A percentile compares a stretch with the other conserved stretches of the same genome.
These are phyloP conservation scores for Agapornis roseicollis DNA, from an alignment of 2,113 vertebrate species.

Conservation along the genomic window DNA sequence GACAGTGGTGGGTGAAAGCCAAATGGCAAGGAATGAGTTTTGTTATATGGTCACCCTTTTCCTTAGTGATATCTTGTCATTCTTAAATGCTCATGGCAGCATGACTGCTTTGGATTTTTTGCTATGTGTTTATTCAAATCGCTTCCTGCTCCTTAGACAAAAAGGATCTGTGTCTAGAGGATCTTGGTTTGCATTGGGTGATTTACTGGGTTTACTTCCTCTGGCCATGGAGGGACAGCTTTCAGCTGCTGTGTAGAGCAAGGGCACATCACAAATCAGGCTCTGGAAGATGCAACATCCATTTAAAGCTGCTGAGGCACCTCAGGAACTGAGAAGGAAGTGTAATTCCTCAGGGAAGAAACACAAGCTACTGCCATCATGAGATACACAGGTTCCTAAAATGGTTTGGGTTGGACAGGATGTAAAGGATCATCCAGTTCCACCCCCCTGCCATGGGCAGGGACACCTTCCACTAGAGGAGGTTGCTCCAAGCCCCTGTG, in stretches of 20 bases:
- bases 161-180: neutral
- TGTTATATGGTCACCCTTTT: neutral
- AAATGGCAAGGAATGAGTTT: neutral
- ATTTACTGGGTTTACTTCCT: neutral
- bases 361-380: neutral
- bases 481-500: neutral
- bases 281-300: accelerated
- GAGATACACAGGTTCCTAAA: neutral
- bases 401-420: neutral
- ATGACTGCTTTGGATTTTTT: neutral
- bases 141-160: neutral
- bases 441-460: neutral
- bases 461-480: neutral
- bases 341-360: accelerated
- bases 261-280: accelerated
- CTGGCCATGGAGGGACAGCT: neutral
- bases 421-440: neutral
- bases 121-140: neutral
- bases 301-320: neutral
- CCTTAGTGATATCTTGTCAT: neutral
- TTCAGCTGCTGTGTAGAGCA: neutral
- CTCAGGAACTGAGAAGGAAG: neutral
- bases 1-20: neutral
- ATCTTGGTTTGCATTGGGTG: neutral
- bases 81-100: neutral